Conservation (phyloP, 37 sponge, comb jelly and placozoan genomes). For the Theonella swinhoei region DNA sequence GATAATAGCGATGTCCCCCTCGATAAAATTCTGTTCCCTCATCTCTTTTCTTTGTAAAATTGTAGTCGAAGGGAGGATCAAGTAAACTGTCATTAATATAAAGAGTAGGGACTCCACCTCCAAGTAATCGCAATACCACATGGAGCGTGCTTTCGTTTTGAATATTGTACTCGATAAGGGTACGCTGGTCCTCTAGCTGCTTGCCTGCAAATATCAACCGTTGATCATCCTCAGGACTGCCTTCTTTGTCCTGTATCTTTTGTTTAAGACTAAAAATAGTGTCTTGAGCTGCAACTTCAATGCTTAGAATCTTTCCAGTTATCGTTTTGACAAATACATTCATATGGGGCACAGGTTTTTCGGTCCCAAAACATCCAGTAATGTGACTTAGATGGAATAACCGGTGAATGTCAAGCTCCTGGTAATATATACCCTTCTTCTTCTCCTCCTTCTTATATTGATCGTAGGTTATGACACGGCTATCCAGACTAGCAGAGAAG, state of each 20-base stretch:
- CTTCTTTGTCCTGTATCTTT: conserved; percentile 98
- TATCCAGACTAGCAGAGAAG: not conserved
- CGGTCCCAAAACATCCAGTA: too few relatives aligned
- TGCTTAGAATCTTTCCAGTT: conserved; percentile 89
- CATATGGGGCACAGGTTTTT: conserved; percentile 63
- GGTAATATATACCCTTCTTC: too few relatives aligned
- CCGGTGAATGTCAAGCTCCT: too few relatives aligned
- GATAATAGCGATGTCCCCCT: not conserved
- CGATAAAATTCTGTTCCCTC: not conserved
- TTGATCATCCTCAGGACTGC: conserved; percentile 98
- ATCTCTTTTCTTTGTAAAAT: not conserved
- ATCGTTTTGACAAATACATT: not conserved
- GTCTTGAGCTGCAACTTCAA: conserved; percentile 93
- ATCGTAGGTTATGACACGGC: not conserved
- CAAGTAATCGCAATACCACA: conserved; percentile 26
- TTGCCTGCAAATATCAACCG: conserved; percentile 98
- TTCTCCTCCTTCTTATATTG: not conserved
- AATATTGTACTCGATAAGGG: conserved; percentile 98
- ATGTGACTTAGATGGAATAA: too few relatives aligned
- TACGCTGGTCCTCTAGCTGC: conserved; percentile 97
- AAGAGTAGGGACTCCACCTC: not conserved
- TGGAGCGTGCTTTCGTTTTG: conserved; percentile 97
- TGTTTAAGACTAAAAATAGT: conserved; percentile 94
- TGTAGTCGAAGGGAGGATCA: not conserved
- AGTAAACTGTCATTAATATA: not conserved